Conservation (phyloP, 2,113 vertebrate genomes). For the Notechis scutatus region DNA sequence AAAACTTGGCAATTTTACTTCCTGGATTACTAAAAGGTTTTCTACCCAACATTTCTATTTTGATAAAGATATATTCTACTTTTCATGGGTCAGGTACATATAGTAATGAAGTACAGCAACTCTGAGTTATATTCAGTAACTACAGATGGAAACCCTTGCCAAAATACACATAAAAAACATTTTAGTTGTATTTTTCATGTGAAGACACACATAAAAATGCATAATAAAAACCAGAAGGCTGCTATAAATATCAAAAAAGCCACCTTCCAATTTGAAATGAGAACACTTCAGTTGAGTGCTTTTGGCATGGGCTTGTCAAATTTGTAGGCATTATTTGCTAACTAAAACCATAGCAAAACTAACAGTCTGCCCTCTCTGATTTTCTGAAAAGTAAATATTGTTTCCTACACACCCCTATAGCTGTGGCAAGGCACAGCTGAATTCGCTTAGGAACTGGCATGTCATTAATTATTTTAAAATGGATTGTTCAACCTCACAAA, state of each 20-base stretch:
- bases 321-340: conserved; percentile 33
- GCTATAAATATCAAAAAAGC: conserved; percentile 12
- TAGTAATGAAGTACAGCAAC: not conserved
- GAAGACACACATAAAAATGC: not conserved
- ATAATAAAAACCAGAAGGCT: not conserved
- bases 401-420: conserved; percentile 48
- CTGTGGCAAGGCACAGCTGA: conserved; percentile 42
- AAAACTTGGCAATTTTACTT: not conserved
- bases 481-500: conserved; percentile 35
- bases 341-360: conserved; percentile 3
- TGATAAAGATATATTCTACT: not conserved
- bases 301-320: not conserved
- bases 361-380: conserved; percentile 33
- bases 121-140: not conserved
- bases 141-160: not conserved
- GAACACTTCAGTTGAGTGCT: not conserved
- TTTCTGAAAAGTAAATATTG: conserved; percentile 47
- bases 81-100: not conserved
- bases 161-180: not conserved
- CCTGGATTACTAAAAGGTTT: not conserved
- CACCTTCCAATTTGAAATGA: not conserved
- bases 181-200: not conserved
- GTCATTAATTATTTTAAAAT: conserved; percentile 57
- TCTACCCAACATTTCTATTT: not conserved
- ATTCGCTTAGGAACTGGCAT: conserved; percentile 30